Percentiles rank a stretch among this genome's conserved stretches.
phyloP scores from a whole-genome alignment of 2,888 invertebrate genomes.

The Catocala fraxini region DNA sequence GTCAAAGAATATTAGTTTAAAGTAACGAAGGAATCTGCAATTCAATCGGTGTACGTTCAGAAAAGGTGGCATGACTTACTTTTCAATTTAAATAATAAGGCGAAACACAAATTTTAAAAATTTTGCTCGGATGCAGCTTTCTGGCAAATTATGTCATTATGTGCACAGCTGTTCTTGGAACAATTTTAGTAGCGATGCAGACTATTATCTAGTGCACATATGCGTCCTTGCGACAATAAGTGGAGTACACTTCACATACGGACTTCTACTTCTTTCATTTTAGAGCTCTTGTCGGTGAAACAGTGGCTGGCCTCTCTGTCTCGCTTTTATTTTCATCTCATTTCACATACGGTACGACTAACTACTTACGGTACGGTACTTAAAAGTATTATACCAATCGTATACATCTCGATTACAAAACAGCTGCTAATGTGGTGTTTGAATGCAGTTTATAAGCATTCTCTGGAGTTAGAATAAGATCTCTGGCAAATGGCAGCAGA shows the following conservation, averaged over 20 bases:
- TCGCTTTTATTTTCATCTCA: no score
- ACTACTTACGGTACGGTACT: no score
- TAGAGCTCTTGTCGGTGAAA: no score
- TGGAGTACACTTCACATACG: not conserved
- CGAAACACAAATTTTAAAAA: not conserved
- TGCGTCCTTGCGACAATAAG: slow-evolving; percentile 27
- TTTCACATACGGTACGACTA: no score
- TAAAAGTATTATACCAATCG: no score
- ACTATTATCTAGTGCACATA: slow-evolving; percentile 31
- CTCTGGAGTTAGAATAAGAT: no score
- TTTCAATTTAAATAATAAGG: slow-evolving; percentile 17
- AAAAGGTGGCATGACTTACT: slow-evolving; percentile 4
- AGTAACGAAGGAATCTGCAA: not conserved
- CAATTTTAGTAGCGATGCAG: slow-evolving; percentile 31
- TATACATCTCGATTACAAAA: not conserved
- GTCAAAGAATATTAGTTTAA: not conserved
- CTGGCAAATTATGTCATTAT: slow-evolving; percentile 41
- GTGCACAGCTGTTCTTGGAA: slow-evolving; percentile 46
- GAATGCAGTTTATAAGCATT: no score
- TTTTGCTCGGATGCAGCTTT: slow-evolving; percentile 33
- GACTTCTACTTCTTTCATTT: no score
- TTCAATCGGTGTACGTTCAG: not conserved
- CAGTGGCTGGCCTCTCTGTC: no score
- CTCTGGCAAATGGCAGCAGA: no score
- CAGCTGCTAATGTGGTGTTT: not conserved